These are phyloP conservation scores for Pangasius sanitwongsei DNA, from an alignment of 2,797 vertebrate genomes.

Conservation along the genomic window DNA sequence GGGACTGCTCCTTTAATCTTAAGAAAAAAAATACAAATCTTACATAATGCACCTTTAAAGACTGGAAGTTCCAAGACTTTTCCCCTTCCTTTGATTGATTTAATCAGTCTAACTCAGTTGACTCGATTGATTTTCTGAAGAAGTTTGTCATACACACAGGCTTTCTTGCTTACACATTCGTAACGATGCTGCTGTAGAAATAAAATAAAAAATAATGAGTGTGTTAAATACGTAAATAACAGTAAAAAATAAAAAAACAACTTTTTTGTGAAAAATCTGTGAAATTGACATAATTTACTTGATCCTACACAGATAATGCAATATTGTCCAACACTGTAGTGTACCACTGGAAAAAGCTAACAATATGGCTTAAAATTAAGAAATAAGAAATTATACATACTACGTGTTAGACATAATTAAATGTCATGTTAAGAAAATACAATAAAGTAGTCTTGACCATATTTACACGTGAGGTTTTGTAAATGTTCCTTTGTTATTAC, in stretches of 20 bases:
- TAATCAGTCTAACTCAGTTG: neutral
- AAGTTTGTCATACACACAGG: neutral
- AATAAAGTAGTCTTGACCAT: neutral
- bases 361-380: neutral
- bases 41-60: neutral
- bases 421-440: too few species aligned
- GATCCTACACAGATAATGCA: neutral
- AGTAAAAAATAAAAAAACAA: neutral
- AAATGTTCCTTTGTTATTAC: slow-evolving; percentile 5
- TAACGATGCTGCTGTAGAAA: neutral
- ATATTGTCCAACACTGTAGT: neutral
- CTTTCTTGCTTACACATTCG: neutral
- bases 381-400: neutral
- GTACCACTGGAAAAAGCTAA: neutral
- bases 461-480: neutral
- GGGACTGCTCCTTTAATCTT: too few species aligned
- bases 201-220: neutral
- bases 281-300: neutral
- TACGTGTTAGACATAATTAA: neutral
- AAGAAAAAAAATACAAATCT: neutral
- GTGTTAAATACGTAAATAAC: neutral
- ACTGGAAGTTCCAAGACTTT: neutral
- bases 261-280: neutral
- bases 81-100: slow-evolving; percentile 1
- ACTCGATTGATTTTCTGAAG: neutral